Percentiles rank a stretch among this genome's conserved stretches.
These are phyloP conservation scores for Spisula solida DNA, from an alignment of 2,888 invertebrate genomes.

Conservation along the genomic window DNA sequence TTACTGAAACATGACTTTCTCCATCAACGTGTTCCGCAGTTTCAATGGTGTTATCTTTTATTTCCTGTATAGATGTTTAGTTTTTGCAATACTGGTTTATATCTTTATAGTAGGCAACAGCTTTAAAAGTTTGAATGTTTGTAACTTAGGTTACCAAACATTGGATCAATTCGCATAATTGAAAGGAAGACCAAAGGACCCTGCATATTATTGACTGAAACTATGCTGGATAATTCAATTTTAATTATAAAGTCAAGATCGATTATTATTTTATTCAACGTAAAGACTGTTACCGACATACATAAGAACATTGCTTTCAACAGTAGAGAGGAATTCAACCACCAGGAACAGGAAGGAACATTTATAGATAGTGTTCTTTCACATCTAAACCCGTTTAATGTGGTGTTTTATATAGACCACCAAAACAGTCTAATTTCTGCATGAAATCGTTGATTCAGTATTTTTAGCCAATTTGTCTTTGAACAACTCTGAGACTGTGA, in stretches of 20 bases:
- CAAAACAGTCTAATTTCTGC: not conserved
- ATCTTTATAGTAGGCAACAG: too few species aligned
- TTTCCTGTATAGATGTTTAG: too few species aligned
- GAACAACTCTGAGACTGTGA: not conserved
- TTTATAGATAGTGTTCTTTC: conserved; percentile 1
- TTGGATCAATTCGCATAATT: conserved; percentile 34
- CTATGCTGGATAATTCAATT: conserved; percentile 12
- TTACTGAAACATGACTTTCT: too few species aligned
- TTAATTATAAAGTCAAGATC: conserved; percentile 31
- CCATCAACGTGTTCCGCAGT: too few species aligned
- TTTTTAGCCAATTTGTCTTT: not conserved
- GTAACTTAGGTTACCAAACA: conserved; percentile 34
- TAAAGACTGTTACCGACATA: conserved; percentile 44
- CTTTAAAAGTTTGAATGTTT: conserved; percentile 24
- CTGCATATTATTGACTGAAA: conserved; percentile 37
- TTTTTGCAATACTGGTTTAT: too few species aligned
- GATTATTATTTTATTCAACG: conserved; percentile 33
- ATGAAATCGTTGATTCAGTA: not conserved
- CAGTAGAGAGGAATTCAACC: conserved; percentile 25
- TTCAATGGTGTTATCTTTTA: too few species aligned
- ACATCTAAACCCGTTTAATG: not conserved
- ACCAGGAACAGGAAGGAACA: not conserved
- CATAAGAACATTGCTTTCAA: conserved; percentile 40
- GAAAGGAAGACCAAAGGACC: conserved; percentile 38
- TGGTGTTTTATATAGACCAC: not conserved